Conservation (phyloP, 2,113 vertebrate genomes). For the Eulemur macaco region DNA sequence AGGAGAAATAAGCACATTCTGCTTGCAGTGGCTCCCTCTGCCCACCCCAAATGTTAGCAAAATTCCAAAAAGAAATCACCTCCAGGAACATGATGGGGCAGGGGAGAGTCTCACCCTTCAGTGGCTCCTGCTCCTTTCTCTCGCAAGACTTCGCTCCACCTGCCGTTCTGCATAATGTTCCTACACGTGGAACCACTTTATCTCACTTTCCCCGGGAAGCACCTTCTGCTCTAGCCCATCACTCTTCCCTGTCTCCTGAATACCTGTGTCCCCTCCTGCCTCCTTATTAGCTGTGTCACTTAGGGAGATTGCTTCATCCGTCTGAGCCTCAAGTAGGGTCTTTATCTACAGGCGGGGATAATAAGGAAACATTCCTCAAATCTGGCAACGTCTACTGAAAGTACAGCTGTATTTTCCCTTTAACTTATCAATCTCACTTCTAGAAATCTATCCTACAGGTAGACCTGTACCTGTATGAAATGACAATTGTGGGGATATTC, state of each 20-base stretch:
- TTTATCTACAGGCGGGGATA: background rate
- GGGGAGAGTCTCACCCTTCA: background rate
- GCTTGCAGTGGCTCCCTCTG: too few relatives aligned
- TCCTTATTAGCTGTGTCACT: background rate
- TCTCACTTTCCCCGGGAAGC: background rate
- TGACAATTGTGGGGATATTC: background rate
- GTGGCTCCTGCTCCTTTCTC: background rate
- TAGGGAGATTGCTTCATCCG: background rate
- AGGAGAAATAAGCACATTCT: background rate
- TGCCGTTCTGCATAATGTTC: too few relatives aligned
- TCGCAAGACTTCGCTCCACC: background rate
- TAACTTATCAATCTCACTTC: background rate
- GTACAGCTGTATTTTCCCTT: background rate
- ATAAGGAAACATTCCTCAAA: background rate
- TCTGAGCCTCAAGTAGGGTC: background rate
- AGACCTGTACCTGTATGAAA: fast-evolving
- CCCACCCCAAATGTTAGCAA: fast-evolving
- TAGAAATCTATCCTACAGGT: background rate
- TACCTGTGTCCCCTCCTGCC: background rate
- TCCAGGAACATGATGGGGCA: fast-evolving
- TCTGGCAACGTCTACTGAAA: background rate
- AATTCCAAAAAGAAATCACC: background rate
- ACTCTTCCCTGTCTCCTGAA: fast-evolving
- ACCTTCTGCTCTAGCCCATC: too few relatives aligned
- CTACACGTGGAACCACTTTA: fast-evolving